Base-by-base conservation (phyloP, 30 jellyfish, hydroid and myxozoan species). In the Chrysaora quinquecirrha region DNA sequence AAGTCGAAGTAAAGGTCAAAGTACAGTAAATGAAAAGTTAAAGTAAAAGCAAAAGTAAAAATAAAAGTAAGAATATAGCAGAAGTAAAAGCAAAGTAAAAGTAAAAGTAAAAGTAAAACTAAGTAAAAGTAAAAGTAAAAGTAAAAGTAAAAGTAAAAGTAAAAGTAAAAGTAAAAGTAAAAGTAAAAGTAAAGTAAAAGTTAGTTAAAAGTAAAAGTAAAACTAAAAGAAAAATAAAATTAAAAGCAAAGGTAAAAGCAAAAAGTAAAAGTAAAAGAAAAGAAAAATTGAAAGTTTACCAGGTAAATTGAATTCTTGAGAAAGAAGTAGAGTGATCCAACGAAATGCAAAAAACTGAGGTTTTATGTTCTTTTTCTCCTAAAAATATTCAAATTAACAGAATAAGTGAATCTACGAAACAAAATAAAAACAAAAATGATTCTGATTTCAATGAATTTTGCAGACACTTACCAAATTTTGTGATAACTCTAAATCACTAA, bases 321-420 rank as follows among this genome's bases (percentile, higher is more conserved):
- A 95, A 1, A 95, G 65, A 22, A 95, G 89, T 31, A 95, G 85
- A 1, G 99, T 95, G 28, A 95, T 74, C 99, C 99, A 95, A 20
- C 99, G 97, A 75, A 95, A 95, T 19, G 99, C 99, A 68, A 76
- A 95, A 75, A 95, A 95, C 65, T 95, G 97, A 25, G 99, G 99
- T 61, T 89, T 95, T 72, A 95, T 88, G 48, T 71, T 81, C 84
- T 95, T 95, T 77, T 73, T 84, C 31, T 92, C 98, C 98, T 92
- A 83, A 21, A 27, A 69, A 38, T 38, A 14, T 3, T 38, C 14
- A 14, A 38, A 3, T 38, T 3, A 38, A 38, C 11, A 38, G 54
- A 6, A 3, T n/a, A n/a, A n/a, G n/a, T 38, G 54, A 38, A 38
- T 3, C 6, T 38, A 14, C 14, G 14, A 38, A 38, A 38, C 54